Evolutionary conservation across 2,888 invertebrate genomes (phyloP).

Genomic region (Mesodorylaimus sp.): DNA sequence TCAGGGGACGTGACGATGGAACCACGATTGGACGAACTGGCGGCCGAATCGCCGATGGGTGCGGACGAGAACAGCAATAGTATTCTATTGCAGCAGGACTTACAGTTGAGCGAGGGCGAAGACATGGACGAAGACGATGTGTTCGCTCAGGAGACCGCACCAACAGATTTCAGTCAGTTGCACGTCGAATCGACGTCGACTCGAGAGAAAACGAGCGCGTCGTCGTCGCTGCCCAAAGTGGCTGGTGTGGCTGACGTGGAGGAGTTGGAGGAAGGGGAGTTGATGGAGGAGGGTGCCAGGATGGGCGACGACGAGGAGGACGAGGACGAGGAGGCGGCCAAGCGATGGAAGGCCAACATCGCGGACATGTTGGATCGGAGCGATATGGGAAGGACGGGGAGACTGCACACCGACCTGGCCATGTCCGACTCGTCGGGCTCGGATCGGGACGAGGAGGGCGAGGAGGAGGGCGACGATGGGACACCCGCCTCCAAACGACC

Average conservation of each 20-base stretch:
- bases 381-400: conserved; percentile 16
- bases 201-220: too few relatives aligned
- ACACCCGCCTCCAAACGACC: not conserved
- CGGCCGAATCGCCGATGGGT: too few relatives aligned
- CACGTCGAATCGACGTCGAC: not conserved
- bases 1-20: not conserved
- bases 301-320: conserved; percentile 5
- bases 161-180: conserved; percentile 1
- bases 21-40: not conserved
- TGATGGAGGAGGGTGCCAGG: not conserved
- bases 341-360: not conserved
- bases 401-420: conserved; percentile 23
- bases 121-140: conserved; percentile 9
- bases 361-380: not conserved
- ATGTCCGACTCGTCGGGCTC: conserved; percentile 19
- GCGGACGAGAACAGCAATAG: not conserved
- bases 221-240: too few relatives aligned
- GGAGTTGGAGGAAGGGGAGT: too few relatives aligned
- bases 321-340: conserved; percentile 4
- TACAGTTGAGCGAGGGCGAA: conserved; percentile 15
- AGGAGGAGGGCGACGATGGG: not conserved
- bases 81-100: conserved; percentile 14
- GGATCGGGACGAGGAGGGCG: not conserved
- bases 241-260: too few relatives aligned
- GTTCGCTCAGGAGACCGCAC: not conserved